phyloP scores from a whole-genome alignment of 2,888 invertebrate species.

The Abrostola tripartita region DNA sequence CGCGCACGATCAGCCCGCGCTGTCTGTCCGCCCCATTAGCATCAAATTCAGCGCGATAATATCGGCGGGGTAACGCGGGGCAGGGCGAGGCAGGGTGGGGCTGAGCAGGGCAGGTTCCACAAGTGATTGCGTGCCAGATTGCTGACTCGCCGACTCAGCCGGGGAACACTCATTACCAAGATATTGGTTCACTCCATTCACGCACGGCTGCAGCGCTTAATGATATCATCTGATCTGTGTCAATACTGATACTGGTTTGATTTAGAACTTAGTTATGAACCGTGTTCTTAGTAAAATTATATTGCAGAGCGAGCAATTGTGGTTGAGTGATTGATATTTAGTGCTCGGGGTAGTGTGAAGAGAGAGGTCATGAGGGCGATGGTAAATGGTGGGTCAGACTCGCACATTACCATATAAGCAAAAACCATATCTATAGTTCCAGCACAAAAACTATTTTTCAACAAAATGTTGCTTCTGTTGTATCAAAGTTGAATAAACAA shows the following conservation, averaged over 20 bases:
- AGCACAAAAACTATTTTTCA: no score
- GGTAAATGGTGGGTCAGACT: no score
- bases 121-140: neutral
- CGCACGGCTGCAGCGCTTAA: neutral
- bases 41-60: conserved; percentile 32
- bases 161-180: neutral
- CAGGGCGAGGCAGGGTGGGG: no score
- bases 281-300: neutral
- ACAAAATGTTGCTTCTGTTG: no score
- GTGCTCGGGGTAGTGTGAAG: no score
- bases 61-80: neutral
- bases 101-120: no score
- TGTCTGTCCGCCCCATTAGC: conserved; percentile 21
- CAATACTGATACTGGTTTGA: neutral
- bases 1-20: conserved; percentile 26
- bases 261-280: neutral
- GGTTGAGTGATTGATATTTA: no score
- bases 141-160: neutral
- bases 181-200: neutral
- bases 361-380: no score
- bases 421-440: no score
- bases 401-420: no score
- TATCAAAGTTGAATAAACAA: no score
- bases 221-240: neutral
- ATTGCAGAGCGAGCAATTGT: no score